Evolutionary conservation across 2,888 invertebrate species (phyloP), one percentile per base, ranked within the genome.

Genomic region (Eupeodes latifasciatus): DNA sequence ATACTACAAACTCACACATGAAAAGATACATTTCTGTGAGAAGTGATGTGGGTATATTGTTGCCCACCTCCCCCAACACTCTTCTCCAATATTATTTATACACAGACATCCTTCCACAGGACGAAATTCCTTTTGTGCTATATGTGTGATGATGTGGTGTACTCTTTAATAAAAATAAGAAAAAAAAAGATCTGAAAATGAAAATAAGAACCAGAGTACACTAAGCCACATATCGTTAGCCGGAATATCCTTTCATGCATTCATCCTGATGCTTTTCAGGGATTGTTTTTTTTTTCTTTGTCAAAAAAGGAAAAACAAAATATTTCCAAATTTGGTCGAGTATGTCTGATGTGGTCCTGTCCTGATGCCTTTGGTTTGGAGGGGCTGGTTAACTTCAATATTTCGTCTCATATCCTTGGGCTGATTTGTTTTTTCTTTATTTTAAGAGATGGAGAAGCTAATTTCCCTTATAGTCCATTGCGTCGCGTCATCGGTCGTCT

Each of bases 141-240:
- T 64, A 59, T 59, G 36, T 78, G 62, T 36, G 82, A 74, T 19
- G 47, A 76, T 76, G 36, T 44, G 16, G 40, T 47, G 11, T 19
- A n/a, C 67, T 87, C 87, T 84, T 84, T 84, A 87, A 84, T 87
- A 87, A 84, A 87, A 87, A 87, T 87, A 77, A 86, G 75, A 86
- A 82, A 87, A 87, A 84, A 87, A 84, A 87, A 27, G 27, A 3
- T 27, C 27, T 1, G 27, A 27, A 27, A 27, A 27, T 27, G 27
- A 27, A 27, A 27, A 27, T 27, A 27, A 27, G 80, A 19, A 82
- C 34, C 40, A 7, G 5, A 59, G 66, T 67, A 61, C 72, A 81
- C 66, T 72, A 44, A 80, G 76, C 81, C 67, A 62, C 81, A 72
- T 72, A 72, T 77, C 77, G 72, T 85, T 77, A 55, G 55, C 40